Conservation (phyloP, 1,140 invertebrate genomes). For the Protaetia brevitarsis region DNA sequence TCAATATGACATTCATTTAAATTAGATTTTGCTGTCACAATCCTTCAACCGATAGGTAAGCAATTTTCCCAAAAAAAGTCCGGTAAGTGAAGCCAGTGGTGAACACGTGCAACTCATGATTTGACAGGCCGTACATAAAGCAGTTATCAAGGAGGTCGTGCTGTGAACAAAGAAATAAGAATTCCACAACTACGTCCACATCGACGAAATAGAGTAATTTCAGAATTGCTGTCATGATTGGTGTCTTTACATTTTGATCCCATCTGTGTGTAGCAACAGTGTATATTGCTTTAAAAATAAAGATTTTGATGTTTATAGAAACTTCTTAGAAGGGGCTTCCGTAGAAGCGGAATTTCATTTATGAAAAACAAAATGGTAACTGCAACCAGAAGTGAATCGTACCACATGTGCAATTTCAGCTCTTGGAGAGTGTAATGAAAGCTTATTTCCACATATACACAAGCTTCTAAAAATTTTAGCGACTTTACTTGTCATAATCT, state of each 20-base stretch:
- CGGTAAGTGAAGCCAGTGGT: too few relatives aligned
- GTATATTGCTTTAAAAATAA: not conserved
- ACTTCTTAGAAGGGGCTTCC: not conserved
- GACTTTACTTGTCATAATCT: not conserved
- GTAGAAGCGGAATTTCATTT: not conserved
- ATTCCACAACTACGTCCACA: too few relatives aligned
- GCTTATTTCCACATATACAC: not conserved
- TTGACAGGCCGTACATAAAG: too few relatives aligned
- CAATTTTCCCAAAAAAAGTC: too few relatives aligned
- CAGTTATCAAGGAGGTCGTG: too few relatives aligned
- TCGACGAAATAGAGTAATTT: not conserved
- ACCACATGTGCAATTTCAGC: not conserved
- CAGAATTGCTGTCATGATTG: not conserved
- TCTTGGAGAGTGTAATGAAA: not conserved
- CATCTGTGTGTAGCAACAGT: not conserved
- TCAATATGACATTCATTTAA: too few relatives aligned
- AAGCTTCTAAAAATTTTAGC: not conserved
- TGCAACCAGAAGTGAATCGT: not conserved
- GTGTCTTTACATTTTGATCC: not conserved
- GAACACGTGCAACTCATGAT: too few relatives aligned
- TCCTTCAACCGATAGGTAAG: too few relatives aligned
- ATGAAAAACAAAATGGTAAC: not conserved
- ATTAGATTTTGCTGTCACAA: too few relatives aligned
- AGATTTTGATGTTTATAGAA: not conserved
- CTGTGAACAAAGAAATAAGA: too few relatives aligned